These are phyloP conservation scores for Australoheros scitulus DNA, from an alignment of 2,113 vertebrate species.

Conservation along the genomic window DNA sequence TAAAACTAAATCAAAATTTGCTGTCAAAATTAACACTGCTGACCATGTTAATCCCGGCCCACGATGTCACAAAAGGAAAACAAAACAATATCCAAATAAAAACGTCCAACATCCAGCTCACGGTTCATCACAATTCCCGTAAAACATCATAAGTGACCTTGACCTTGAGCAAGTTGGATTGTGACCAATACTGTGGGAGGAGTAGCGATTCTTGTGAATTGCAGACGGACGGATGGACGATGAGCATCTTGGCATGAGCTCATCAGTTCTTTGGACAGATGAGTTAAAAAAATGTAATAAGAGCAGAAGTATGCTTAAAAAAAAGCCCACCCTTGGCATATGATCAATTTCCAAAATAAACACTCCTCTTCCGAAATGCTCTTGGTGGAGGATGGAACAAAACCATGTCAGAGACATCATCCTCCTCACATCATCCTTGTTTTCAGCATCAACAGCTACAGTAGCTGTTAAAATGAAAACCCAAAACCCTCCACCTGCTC, in stretches of 20 bases:
- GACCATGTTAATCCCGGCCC: neutral
- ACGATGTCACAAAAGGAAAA: neutral
- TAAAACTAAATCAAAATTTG: too few species aligned
- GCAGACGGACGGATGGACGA: neutral
- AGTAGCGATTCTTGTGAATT: neutral
- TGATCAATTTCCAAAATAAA: neutral
- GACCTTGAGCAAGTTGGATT: neutral
- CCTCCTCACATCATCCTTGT: neutral
- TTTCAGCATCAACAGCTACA: neutral
- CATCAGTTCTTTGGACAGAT: neutral
- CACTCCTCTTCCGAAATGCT: neutral
- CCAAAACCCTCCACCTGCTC: neutral
- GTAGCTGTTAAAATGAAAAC: neutral
- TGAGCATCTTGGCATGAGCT: neutral
- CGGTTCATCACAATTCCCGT: rapidly evolving
- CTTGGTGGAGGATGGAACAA: neutral
- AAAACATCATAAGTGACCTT: neutral
- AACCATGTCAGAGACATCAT: too few species aligned
- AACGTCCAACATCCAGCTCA: neutral
- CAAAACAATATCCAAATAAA: neutral
- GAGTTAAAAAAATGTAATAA: neutral
- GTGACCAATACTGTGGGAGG: neutral
- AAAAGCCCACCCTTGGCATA: neutral
- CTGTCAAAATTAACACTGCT: too few species aligned
- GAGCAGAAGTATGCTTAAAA: neutral